Percentiles rank a stretch among this genome's conserved stretches.
phyloP scores from a whole-genome alignment of 2,888 invertebrate genomes.

The Teleiodes luculella region DNA sequence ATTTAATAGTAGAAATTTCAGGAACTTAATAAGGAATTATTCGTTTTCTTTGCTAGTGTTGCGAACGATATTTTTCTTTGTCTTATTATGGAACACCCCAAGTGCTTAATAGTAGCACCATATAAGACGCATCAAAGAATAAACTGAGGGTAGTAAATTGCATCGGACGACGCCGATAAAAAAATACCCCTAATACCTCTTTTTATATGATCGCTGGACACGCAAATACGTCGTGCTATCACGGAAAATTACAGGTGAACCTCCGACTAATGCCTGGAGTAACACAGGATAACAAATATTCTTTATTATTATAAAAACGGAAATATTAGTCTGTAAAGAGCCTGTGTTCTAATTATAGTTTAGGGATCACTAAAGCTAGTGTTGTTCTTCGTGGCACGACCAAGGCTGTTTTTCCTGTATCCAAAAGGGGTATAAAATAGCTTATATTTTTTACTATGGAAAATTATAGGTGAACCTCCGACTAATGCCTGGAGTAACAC shows the following conservation, averaged over 20 bases:
- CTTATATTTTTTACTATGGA: no score
- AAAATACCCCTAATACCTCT: conserved; percentile 35
- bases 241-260: background rate
- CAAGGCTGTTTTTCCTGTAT: no score
- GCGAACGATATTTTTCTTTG: background rate
- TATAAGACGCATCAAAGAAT: conserved; percentile 56
- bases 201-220: conserved; percentile 40
- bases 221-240: conserved; percentile 29
- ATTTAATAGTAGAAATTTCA: conserved; percentile 40
- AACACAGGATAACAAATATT: no score
- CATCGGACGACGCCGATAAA: conserved; percentile 33
- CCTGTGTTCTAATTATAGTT: no score
- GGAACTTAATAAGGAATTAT: no score
- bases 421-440: no score
- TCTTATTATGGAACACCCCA: background rate
- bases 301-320: no score
- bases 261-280: background rate
- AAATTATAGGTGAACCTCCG: background rate
- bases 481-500: background rate
- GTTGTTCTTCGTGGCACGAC: no score
- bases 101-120: background rate
- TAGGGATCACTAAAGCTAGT: no score
- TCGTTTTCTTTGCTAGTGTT: no score
- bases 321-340: no score
- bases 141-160: conserved; percentile 50